A percentile compares a stretch with the other conserved stretches of the same genome.
These are phyloP conservation scores for Lepidothrix coronata DNA, from an alignment of 2,113 vertebrate species.

Conservation along the genomic window DNA sequence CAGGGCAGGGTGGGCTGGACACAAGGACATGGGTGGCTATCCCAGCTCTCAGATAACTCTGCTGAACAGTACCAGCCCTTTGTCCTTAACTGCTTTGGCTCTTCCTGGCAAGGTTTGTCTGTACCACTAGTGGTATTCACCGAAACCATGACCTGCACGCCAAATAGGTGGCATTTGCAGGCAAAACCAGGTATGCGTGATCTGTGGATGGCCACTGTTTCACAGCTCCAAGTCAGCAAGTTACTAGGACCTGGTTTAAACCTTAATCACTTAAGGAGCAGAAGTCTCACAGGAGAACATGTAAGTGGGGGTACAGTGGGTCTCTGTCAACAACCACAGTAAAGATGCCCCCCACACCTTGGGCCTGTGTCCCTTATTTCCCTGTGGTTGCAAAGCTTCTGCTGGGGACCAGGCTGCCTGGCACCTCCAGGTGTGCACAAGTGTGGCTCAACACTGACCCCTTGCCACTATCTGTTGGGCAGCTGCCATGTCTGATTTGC, in stretches of 20 bases:
- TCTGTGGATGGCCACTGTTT: fast-evolving
- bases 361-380: not conserved
- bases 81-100: not conserved
- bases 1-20: not conserved
- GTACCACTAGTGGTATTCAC: not conserved
- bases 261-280: not conserved
- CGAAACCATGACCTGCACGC: fast-evolving
- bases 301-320: fast-evolving
- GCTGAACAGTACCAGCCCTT: not conserved
- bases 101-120: not conserved
- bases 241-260: not conserved
- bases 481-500: fast-evolving
- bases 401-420: fast-evolving
- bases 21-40: fast-evolving
- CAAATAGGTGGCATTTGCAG: not conserved
- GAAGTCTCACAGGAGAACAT: not conserved
- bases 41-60: not conserved
- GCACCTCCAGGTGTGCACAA: not conserved
- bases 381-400: fast-evolving
- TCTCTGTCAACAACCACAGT: not conserved
- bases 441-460: not conserved
- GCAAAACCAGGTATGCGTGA: not conserved
- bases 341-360: not conserved
- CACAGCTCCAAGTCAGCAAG: not conserved
- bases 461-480: not conserved